Conservation (phyloP, 2,113 vertebrate species). For the Eonycteris spelaea region DNA sequence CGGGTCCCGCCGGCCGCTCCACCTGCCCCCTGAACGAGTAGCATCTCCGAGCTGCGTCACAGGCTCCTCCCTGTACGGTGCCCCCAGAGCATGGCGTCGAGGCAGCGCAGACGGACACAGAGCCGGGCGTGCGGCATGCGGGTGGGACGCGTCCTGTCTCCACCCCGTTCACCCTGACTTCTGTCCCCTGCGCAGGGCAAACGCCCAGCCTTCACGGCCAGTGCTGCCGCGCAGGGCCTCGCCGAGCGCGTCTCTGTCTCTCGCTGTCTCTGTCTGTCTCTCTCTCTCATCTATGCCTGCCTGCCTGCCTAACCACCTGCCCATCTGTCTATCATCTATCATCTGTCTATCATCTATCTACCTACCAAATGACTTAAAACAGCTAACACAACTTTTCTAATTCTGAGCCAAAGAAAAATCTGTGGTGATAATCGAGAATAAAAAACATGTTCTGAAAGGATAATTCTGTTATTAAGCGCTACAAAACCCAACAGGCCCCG, state of each 20-base stretch:
- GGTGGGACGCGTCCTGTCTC: fast-evolving
- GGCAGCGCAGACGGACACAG: neutral
- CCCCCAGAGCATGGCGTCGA: fast-evolving
- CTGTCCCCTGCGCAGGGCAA: too few species aligned
- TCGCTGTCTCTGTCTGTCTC: too few species aligned
- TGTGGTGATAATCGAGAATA: neutral
- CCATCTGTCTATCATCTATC: neutral
- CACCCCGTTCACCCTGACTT: fast-evolving
- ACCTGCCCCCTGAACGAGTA: fast-evolving
- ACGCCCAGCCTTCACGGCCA: fast-evolving
- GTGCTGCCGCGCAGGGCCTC: too few species aligned
- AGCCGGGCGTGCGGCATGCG: fast-evolving
- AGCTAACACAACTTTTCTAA: neutral
- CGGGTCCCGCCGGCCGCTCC: fast-evolving
- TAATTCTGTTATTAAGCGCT: neutral
- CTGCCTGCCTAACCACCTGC: too few species aligned
- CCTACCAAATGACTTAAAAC: neutral
- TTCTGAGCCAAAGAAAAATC: neutral
- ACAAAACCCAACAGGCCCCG: neutral
- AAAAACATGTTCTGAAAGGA: neutral
- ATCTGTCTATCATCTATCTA: too few species aligned
- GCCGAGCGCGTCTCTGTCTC: too few species aligned
- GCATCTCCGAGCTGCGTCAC: neutral
- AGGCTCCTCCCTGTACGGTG: neutral
- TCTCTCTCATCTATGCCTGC: neutral